phyloP scores from a whole-genome alignment of 2,888 invertebrate genomes.

The Polyommatus icarus region DNA sequence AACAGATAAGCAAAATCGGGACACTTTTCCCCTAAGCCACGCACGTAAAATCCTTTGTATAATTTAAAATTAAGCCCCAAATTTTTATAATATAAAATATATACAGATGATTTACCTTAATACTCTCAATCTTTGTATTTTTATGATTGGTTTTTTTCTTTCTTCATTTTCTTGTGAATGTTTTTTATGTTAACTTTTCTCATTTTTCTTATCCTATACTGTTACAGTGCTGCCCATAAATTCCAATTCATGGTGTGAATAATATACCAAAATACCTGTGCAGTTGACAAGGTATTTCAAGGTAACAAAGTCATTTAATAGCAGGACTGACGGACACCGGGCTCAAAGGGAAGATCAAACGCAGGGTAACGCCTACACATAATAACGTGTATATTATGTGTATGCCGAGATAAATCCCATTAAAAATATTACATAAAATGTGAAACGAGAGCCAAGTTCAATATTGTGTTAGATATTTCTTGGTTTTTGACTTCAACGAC shows the following conservation, averaged over 20 bases:
- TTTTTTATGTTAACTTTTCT: too few relatives aligned
- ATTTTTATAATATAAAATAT: background rate
- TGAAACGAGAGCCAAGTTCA: too few relatives aligned
- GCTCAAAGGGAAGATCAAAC: slow-evolving; percentile 14
- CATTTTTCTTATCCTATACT: too few relatives aligned
- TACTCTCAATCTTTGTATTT: background rate
- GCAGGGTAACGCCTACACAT: background rate
- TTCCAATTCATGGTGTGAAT: slow-evolving; percentile 50
- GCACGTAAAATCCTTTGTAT: slow-evolving; percentile 68
- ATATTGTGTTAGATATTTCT: too few relatives aligned
- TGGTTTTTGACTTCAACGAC: too few relatives aligned
- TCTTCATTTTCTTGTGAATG: too few relatives aligned
- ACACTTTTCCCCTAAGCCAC: slow-evolving; percentile 50
- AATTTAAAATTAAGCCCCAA: slow-evolving; percentile 52
- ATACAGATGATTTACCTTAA: background rate
- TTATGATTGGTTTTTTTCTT: too few relatives aligned
- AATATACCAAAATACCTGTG: slow-evolving; percentile 37
- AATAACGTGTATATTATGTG: background rate
- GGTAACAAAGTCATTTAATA: slow-evolving; percentile 10
- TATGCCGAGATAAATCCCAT: too few relatives aligned
- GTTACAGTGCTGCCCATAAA: background rate
- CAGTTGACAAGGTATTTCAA: slow-evolving; percentile 25
- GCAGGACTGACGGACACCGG: background rate
- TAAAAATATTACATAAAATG: too few relatives aligned
- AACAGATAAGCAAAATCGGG: slow-evolving; percentile 59